phyloP scores from a whole-genome alignment of 1,140 invertebrate genomes.

The Dolichoris vasculosae region DNA sequence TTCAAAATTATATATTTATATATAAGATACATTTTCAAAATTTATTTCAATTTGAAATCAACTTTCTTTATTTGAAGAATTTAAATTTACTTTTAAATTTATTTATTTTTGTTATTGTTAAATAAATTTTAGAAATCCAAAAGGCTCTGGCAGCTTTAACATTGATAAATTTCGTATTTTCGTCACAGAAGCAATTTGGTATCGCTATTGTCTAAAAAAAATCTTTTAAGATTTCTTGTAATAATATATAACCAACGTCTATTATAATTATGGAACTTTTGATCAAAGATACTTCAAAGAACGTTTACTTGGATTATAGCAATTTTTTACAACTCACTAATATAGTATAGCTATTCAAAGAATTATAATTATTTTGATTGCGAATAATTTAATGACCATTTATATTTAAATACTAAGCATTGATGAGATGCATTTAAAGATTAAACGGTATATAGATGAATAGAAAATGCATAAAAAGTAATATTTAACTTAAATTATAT shows the following conservation, averaged over 20 bases:
- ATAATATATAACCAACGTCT: neutral
- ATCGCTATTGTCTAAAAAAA: constrained; percentile 21
- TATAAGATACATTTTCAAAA: neutral
- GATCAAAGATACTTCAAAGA: constrained; percentile 7
- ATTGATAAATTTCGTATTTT: constrained; percentile 55
- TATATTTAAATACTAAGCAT: constrained; percentile 18
- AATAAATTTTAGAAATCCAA: constrained; percentile 34
- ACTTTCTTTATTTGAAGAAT: neutral
- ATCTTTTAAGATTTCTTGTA: neutral
- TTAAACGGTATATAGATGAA: constrained; percentile 6
- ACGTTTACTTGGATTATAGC: constrained; percentile 13
- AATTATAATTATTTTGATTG: constrained; percentile 18
- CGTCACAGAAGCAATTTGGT: constrained; percentile 67
- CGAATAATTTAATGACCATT: constrained; percentile 26
- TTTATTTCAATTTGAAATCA: neutral
- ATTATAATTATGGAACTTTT: neutral
- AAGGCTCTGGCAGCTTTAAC: constrained; percentile 65
- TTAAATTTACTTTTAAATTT: neutral
- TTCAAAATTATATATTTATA: neutral
- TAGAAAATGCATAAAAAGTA: constrained; percentile 21
- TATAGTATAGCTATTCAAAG: neutral
- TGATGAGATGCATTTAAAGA: constrained; percentile 4
- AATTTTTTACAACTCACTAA: constrained; percentile 18
- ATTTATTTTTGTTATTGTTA: neutral
- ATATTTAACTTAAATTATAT: neutral